phyloP scores from a whole-genome alignment of 2,888 invertebrate species.

The Baronia brevicornis region DNA sequence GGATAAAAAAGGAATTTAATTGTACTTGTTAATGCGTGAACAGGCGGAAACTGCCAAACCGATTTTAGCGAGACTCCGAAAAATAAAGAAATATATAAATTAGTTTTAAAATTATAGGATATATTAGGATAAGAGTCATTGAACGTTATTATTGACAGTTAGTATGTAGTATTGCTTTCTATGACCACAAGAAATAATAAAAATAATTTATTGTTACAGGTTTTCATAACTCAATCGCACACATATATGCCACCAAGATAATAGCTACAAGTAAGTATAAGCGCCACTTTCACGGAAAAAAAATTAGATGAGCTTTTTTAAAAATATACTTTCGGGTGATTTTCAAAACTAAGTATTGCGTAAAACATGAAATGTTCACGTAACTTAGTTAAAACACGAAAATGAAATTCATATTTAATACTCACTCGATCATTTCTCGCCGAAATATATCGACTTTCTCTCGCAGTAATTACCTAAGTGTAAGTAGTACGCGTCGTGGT shows the following conservation, averaged over 20 bases:
- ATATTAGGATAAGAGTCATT: no score
- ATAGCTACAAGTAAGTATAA: conserved; percentile 40
- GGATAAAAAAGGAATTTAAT: no score
- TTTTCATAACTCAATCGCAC: conserved; percentile 42
- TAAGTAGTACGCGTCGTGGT: conserved; percentile 28
- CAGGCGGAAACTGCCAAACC: no score
- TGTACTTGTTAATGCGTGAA: no score
- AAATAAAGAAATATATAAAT: no score
- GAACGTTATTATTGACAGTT: no score
- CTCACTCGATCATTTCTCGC: conserved; percentile 52
- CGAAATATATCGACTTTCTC: conserved; percentile 68
- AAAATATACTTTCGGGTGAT: conserved; percentile 3
- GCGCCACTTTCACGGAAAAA: conserved; percentile 6
- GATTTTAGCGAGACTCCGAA: no score
- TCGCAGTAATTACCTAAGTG: conserved; percentile 46
- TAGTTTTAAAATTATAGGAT: no score
- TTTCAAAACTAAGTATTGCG: conserved; percentile 18
- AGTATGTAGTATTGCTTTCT: no score
- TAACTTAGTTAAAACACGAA: conserved; percentile 49
- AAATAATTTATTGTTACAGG: conserved; percentile 49
- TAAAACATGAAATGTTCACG: conserved; percentile 34
- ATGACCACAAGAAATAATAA: conserved; percentile 10
- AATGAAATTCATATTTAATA: conserved; percentile 36
- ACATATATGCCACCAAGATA: conserved; percentile 62
- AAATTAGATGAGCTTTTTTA: neutral